Conservation (phyloP, 2,113 vertebrate species). For the Thalassoma bifasciatum region DNA sequence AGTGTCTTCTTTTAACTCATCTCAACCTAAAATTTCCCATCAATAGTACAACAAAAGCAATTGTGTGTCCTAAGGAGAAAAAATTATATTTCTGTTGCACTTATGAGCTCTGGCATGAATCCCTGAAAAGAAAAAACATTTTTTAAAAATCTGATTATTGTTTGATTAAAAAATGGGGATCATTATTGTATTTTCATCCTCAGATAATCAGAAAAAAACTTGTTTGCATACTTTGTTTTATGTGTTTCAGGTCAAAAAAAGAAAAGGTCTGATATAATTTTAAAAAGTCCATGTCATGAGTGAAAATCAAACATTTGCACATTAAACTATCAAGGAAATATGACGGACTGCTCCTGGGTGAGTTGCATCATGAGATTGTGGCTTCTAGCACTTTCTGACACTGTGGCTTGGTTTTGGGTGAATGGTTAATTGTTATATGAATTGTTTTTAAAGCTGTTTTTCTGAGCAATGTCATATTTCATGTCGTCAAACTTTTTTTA, state of each 20-base stretch:
- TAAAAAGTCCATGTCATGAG: too few species aligned
- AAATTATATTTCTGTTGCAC: constrained; percentile 54
- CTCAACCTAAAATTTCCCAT: background rate
- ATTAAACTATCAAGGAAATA: background rate
- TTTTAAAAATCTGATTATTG: background rate
- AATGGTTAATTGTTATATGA: background rate
- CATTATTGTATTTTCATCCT: background rate
- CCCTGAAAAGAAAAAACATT: background rate
- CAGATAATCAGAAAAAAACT: too few species aligned
- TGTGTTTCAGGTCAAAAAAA: background rate
- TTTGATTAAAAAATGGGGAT: background rate
- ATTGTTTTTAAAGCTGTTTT: constrained; percentile 25
- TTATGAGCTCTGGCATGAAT: constrained; percentile 40
- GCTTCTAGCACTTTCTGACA: constrained; percentile 57
- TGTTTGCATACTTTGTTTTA: too few species aligned
- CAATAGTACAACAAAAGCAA: constrained; percentile 4
- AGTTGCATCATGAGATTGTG: background rate
- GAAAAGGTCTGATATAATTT: background rate
- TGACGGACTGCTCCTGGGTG: constrained; percentile 3
- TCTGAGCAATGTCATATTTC: constrained; percentile 31
- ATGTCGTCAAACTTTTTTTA: constrained; percentile 15
- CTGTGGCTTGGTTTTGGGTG: constrained; percentile 37
- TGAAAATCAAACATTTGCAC: too few species aligned
- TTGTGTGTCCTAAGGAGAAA: background rate
- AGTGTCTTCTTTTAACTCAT: background rate